Percentiles rank a stretch among this genome's conserved stretches.
phyloP scores from a whole-genome alignment of 2,113 vertebrate species.

The Plestiodon gilberti region DNA sequence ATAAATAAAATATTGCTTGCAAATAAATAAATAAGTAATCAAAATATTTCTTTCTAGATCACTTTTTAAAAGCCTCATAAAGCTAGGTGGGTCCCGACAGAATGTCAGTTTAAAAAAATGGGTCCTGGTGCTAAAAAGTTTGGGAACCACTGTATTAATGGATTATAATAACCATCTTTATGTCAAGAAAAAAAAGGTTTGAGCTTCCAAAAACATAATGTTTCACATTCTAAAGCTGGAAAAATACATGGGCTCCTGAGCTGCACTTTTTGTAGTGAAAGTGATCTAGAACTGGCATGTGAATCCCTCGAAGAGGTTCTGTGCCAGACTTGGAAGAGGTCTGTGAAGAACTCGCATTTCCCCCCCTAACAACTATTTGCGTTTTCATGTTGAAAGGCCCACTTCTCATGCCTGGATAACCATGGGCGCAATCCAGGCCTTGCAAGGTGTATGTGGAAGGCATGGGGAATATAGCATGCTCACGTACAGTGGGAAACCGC shows the following conservation, averaged over 20 bases:
- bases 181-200: neutral
- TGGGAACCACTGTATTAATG: no score
- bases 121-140: no score
- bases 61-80: no score
- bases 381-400: no score
- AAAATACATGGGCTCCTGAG: neutral
- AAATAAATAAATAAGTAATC: no score
- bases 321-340: neutral
- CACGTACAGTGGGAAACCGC: neutral
- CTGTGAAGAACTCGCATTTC: neutral
- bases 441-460: neutral
- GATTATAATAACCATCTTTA: neutral
- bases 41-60: no score
- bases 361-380: no score
- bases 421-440: neutral
- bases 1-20: no score
- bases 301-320: neutral
- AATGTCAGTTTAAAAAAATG: no score
- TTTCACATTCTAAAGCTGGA: neutral
- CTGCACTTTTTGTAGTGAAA: neutral
- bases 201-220: neutral
- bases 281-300: neutral
- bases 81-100: no score
- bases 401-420: no score
- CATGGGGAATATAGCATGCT: neutral